Percentiles rank a stretch among this genome's conserved stretches.
These are phyloP conservation scores for Sebastes itinus DNA, from an alignment of 2,797 vertebrate genomes.

Conservation along the genomic window DNA sequence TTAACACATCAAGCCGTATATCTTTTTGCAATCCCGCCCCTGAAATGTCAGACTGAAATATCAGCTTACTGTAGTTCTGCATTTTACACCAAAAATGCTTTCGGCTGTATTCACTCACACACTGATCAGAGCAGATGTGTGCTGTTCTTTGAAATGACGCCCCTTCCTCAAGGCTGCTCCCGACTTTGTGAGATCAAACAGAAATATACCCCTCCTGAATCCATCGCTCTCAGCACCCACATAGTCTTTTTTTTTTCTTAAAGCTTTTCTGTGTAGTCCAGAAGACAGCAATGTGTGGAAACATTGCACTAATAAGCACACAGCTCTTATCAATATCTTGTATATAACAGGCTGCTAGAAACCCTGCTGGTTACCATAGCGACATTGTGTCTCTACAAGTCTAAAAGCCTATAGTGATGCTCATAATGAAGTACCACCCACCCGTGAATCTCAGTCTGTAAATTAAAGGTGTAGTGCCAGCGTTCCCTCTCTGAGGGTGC, in stretches of 20 bases:
- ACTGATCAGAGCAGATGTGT: slow-evolving; percentile 45
- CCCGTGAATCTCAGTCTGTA: slow-evolving; percentile 76
- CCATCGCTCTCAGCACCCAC: slow-evolving; percentile 26
- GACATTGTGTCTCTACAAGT: slow-evolving; percentile 74
- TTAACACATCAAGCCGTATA: background rate
- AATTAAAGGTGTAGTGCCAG: slow-evolving; percentile 77
- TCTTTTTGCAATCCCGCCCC: slow-evolving; percentile 7
- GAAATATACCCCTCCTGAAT: slow-evolving; percentile 36
- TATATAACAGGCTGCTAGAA: slow-evolving; percentile 70
- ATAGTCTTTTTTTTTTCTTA: slow-evolving; percentile 25
- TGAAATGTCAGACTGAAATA: slow-evolving; percentile 43
- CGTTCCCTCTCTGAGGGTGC: slow-evolving; percentile 61
- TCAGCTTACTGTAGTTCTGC: slow-evolving; percentile 12
- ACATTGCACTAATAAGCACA: slow-evolving; percentile 61
- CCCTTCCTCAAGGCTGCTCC: slow-evolving; percentile 29
- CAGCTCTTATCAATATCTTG: slow-evolving; percentile 74
- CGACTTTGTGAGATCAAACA: slow-evolving; percentile 50
- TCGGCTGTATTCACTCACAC: slow-evolving; percentile 26
- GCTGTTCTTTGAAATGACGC: slow-evolving; percentile 43
- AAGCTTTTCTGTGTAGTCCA: slow-evolving; percentile 34
- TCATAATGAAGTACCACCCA: slow-evolving; percentile 82
- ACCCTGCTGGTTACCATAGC: slow-evolving; percentile 79
- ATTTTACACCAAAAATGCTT: slow-evolving; percentile 25
- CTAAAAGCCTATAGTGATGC: slow-evolving; percentile 79
- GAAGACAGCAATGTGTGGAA: slow-evolving; percentile 50